Conservation (phyloP, 2,113 vertebrate species). For the Ammodramus savannarum region DNA sequence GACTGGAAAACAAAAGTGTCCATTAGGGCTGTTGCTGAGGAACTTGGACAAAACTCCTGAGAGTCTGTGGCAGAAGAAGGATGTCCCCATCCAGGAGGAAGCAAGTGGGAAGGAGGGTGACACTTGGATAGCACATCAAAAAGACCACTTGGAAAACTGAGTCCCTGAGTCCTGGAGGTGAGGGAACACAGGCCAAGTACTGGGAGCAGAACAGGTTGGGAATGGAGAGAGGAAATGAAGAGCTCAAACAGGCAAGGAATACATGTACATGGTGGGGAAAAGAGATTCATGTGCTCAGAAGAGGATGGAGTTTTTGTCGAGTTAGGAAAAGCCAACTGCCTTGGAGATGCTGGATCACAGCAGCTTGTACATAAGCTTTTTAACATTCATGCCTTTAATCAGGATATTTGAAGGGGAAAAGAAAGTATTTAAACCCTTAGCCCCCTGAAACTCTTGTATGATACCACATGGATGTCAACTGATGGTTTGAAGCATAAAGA, state of each 20-base stretch:
- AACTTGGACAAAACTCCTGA: neutral
- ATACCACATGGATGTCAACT: neutral
- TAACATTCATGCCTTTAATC: fast-evolving
- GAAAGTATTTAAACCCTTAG: neutral
- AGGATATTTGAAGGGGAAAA: neutral
- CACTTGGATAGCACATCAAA: fast-evolving
- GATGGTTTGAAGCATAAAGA: neutral
- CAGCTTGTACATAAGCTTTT: neutral
- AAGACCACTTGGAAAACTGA: neutral
- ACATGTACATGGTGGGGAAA: fast-evolving
- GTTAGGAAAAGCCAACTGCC: neutral
- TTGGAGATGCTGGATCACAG: fast-evolving
- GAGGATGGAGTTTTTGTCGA: neutral
- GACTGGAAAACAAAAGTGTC: neutral
- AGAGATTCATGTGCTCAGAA: neutral
- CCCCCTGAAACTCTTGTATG: fast-evolving
- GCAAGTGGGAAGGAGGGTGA: fast-evolving
- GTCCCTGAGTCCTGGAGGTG: neutral
- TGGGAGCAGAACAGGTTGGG: neutral
- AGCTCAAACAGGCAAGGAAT: neutral
- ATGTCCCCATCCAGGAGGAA: neutral
- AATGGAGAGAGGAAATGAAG: neutral
- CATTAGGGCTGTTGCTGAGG: neutral
- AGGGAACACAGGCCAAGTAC: neutral
- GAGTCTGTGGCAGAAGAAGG: neutral